Conservation (phyloP, 1,140 invertebrate species). For the Listronotus bonariensis region DNA sequence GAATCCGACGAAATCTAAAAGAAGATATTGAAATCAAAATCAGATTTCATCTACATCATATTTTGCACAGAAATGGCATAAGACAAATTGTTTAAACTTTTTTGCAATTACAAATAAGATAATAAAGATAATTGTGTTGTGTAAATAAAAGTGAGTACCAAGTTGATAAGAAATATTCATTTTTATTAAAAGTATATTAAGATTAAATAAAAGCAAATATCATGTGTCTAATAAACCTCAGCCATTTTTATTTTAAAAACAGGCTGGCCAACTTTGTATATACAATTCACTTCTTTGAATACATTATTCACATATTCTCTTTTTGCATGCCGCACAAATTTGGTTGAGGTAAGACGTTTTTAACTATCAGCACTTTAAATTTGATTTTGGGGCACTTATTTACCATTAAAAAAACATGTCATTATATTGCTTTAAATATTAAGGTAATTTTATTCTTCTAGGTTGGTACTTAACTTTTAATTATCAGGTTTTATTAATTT, state of each 20-base stretch:
- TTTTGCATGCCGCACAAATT: constrained; percentile 36
- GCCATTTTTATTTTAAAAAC: neutral
- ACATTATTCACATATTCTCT: constrained; percentile 18
- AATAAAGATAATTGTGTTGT: neutral
- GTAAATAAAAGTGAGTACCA: constrained; percentile 15
- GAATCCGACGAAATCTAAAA: constrained; percentile 35
- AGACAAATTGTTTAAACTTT: neutral
- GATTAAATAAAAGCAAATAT: too few species aligned
- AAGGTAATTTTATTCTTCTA: neutral
- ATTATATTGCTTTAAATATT: neutral
- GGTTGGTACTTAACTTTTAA: too few species aligned
- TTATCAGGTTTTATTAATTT: neutral
- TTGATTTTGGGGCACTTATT: too few species aligned
- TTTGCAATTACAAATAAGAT: neutral
- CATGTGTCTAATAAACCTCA: too few species aligned
- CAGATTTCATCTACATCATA: neutral
- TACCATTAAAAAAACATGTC: too few species aligned
- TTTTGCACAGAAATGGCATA: neutral
- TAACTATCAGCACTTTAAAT: too few species aligned
- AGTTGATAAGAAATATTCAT: neutral
- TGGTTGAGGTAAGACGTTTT: constrained; percentile 34
- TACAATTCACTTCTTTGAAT: neutral
- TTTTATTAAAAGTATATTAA: neutral
- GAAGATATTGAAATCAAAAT: constrained; percentile 31
- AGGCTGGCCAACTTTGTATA: neutral